phyloP scores from a whole-genome alignment of 2,113 vertebrate genomes.

The Ursus arctos region DNA sequence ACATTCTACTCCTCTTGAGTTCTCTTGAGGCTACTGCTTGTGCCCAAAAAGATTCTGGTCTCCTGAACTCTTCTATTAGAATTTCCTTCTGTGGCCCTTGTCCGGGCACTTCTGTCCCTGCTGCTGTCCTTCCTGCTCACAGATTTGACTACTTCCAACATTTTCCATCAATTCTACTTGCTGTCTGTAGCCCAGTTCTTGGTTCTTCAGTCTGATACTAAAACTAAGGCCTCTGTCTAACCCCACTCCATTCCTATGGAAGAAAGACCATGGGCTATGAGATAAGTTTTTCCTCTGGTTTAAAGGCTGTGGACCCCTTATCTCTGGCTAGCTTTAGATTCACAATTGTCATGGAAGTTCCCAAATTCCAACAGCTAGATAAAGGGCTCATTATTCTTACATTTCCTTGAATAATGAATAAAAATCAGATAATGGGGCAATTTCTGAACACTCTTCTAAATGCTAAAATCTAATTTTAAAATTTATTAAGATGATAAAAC shows the following conservation, averaged over 20 bases:
- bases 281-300: neutral
- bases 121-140: neutral
- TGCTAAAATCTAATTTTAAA: slow-evolving; percentile 62
- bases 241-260: neutral
- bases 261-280: neutral
- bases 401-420: slow-evolving; percentile 64
- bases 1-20: neutral
- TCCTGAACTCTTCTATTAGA: neutral
- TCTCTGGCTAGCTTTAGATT: slow-evolving; percentile 17
- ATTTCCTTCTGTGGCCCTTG: neutral
- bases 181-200: neutral
- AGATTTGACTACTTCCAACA: neutral
- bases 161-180: neutral
- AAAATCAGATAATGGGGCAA: slow-evolving; percentile 66
- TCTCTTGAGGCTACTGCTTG: neutral
- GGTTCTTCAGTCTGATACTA: neutral
- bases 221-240: neutral
- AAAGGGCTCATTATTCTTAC: slow-evolving; percentile 53
- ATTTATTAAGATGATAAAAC: slow-evolving; percentile 66
- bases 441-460: slow-evolving; percentile 63
- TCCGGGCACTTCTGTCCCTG: neutral
- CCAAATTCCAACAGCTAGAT: slow-evolving; percentile 56
- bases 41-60: neutral
- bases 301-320: neutral
- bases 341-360: slow-evolving; percentile 12